Evolutionary conservation across 2,113 vertebrate genomes (phyloP).

Genomic region (Pampusana beccarii): DNA sequence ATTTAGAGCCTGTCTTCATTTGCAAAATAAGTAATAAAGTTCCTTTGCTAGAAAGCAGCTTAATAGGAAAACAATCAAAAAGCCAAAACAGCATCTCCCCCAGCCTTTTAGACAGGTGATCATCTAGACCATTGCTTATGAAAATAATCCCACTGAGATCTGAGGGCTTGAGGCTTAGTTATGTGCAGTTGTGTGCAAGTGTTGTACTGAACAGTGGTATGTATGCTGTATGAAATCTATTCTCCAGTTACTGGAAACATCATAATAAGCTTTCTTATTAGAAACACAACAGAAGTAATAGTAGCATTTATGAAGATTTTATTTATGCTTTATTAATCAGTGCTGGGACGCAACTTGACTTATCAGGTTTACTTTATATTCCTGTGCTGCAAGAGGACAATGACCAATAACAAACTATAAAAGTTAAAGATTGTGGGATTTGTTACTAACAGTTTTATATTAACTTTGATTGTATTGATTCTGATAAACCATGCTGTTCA

Average conservation of each 20-base stretch:
- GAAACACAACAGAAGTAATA: neutral
- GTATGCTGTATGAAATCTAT: neutral
- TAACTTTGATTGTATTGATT: neutral
- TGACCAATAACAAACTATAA: neutral
- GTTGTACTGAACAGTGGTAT: neutral
- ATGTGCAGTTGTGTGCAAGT: neutral
- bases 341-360: neutral
- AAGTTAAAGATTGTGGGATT: neutral
- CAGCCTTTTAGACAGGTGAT: neutral
- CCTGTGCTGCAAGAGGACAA: neutral
- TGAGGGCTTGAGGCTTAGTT: neutral
- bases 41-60: neutral
- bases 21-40: neutral
- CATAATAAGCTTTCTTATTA: neutral
- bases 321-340: neutral
- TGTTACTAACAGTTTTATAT: neutral
- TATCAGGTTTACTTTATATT: neutral
- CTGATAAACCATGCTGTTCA: neutral
- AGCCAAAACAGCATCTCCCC: neutral
- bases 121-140: neutral
- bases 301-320: neutral
- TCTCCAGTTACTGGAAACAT: neutral
- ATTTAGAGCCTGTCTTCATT: neutral
- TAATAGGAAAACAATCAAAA: neutral
- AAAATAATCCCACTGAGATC: neutral